Base-by-base conservation (phyloP, 2,797 vertebrate species). In the Chloroceryle amazona region DNA sequence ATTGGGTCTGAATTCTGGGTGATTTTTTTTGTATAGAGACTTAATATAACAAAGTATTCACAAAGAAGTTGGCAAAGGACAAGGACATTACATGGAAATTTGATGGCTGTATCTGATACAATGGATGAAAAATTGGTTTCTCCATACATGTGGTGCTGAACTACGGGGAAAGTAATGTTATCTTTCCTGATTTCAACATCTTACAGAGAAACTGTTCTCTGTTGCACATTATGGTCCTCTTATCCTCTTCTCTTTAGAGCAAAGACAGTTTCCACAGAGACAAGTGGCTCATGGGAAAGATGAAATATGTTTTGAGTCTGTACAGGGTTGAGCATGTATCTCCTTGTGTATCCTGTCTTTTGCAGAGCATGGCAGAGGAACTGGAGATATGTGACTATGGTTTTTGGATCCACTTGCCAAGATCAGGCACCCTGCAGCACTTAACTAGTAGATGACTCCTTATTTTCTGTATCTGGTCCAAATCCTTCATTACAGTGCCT, bases 81-180 rank as follows among this genome's bases (percentile, higher is more conserved):
- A 49, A 93, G 51, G n/a, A 49, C 54, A 84, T 88, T 86, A 89
- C 68, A 44, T 51, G 76, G 86, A 66, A 94, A 88, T 92, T 86
- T 67, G 44, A 87, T 0, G 2, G 55, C 41, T 47, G 37, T 37
- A 62, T 81, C 44, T 62, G 46, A 86, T 83, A 82, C 22, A 76
- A 86, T 42, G 71, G 51, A 87, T 92, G 73, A 96, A 94, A 96
- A 91, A 79, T 23, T 21, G 12, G 25, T 88, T 93, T 86, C 84
- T 86, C 49, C 67, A 57, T 76, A 83, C 86, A 91, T 0, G 8
- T 44, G 19, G 17, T 89, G 29, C 49, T 72, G 73, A 91, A 66
- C 29, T 83, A 81, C 54, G 84, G 6, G n/a, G 26, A 72, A 93
- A 72, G 46, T 23, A 93, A 75, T 3, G 2, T 52, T 68, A 29